Evolutionary conservation across 92 coral and sea anemone genomes (phyloP).

Genomic region (Porites cylindrica): DNA sequence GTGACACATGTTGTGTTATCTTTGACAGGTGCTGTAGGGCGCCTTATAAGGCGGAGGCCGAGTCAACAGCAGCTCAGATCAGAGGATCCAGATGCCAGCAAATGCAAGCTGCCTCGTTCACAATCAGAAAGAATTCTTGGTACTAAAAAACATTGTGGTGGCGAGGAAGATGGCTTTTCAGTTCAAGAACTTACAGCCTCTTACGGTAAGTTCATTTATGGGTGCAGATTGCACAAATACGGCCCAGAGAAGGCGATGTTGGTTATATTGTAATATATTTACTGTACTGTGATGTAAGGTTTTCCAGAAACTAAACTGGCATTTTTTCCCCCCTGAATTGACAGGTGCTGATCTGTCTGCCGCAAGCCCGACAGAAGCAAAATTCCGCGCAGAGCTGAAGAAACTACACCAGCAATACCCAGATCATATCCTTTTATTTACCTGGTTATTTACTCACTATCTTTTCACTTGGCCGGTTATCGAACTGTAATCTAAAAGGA

Average conservation of each 20-base stretch:
- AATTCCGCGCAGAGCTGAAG: constrained; percentile 92
- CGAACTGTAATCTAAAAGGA: too few species aligned
- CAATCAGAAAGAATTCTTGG: constrained; percentile 74
- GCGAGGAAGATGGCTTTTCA: constrained; percentile 86
- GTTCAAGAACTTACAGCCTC: constrained; percentile 72
- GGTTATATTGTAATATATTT: too few species aligned
- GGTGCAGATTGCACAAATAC: too few species aligned
- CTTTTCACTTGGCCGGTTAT: too few species aligned
- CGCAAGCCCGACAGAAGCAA: constrained; percentile 89
- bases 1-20: neutral
- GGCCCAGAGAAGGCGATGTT: too few species aligned
- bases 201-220: constrained; percentile 39
- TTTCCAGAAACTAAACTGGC: neutral
- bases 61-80: constrained; percentile 83
- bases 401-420: constrained; percentile 96
- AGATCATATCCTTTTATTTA: constrained; percentile 90
- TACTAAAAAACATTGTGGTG: constrained; percentile 63
- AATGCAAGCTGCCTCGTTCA: constrained; percentile 84
- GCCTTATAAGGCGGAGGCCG: constrained; percentile 82
- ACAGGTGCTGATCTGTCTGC: constrained; percentile 41
- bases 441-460: neutral
- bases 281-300: too few species aligned
- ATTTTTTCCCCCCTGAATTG: constrained; percentile 2
- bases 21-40: constrained; percentile 75
- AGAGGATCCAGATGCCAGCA: constrained; percentile 46